Conservation (phyloP, 2,888 invertebrate genomes). For the Epiblema foenella region DNA sequence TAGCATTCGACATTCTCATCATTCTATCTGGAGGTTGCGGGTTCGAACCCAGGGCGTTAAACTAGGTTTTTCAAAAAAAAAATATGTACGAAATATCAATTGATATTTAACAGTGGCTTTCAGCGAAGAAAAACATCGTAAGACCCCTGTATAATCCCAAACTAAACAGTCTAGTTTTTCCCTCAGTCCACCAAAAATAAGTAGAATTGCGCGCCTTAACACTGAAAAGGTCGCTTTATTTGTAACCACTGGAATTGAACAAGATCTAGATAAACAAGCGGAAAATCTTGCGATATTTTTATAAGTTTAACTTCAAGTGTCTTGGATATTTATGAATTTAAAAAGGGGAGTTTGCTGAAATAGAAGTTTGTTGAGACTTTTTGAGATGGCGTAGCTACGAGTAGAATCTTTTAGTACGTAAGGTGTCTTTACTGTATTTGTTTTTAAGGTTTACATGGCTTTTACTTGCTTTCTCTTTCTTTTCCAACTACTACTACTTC, state of each 20-base stretch:
- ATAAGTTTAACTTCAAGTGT: background rate
- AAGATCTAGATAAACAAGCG: conserved; percentile 5
- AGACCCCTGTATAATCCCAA: too few relatives aligned
- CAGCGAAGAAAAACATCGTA: too few relatives aligned
- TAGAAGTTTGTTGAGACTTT: background rate
- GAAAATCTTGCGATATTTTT: conserved; percentile 3
- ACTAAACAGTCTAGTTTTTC: too few relatives aligned
- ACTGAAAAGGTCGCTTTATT: conserved; percentile 28
- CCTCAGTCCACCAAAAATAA: too few relatives aligned
- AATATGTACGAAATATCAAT: too few relatives aligned
- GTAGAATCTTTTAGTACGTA: background rate
- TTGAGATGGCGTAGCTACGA: background rate
- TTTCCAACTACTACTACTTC: too few relatives aligned
- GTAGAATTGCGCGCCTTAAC: conserved; percentile 2
- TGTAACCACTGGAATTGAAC: conserved; percentile 14
- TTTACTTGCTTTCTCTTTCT: background rate
- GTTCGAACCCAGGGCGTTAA: too few relatives aligned
- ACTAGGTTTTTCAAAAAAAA: too few relatives aligned
- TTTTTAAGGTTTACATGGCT: background rate
- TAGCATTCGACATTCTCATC: too few relatives aligned
- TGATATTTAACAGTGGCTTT: too few relatives aligned
- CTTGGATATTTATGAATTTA: conserved; percentile 1
- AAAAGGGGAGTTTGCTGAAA: background rate
- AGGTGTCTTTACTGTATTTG: background rate
- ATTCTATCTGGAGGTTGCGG: too few relatives aligned